Percentiles rank a stretch among this genome's conserved stretches.
Conservation (phyloP, 2,113 vertebrate genomes). For the Indicator indicator region DNA sequence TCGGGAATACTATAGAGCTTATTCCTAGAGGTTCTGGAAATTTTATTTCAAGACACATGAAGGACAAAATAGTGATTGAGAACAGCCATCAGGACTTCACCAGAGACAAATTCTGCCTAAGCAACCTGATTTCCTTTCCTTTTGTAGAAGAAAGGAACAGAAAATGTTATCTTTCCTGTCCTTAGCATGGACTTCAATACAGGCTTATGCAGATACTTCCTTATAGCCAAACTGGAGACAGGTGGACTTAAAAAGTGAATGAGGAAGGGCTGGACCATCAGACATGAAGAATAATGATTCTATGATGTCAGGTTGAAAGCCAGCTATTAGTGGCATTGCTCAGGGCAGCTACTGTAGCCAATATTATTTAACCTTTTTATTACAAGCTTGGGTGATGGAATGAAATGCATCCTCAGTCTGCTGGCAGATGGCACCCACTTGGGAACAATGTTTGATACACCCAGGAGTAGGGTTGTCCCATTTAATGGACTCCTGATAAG, state of each 20-base stretch:
- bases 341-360: neutral
- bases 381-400: neutral
- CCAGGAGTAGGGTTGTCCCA: rapidly evolving
- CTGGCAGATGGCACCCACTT: neutral
- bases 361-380: neutral
- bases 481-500: neutral
- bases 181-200: neutral
- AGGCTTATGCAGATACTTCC: neutral
- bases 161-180: neutral
- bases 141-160: neutral
- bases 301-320: neutral
- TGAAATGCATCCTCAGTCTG: neutral
- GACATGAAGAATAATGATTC: neutral
- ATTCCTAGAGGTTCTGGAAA: neutral
- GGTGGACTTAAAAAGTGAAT: neutral
- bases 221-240: neutral
- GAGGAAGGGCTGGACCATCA: neutral
- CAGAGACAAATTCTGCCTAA: neutral
- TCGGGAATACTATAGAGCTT: neutral
- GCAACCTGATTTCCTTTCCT: neutral
- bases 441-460: neutral
- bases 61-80: neutral
- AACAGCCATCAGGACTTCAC: neutral
- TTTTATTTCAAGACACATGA: neutral
- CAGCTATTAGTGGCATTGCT: neutral